phyloP scores from a whole-genome alignment of 2,113 vertebrate genomes.

The Helogale parvula region DNA sequence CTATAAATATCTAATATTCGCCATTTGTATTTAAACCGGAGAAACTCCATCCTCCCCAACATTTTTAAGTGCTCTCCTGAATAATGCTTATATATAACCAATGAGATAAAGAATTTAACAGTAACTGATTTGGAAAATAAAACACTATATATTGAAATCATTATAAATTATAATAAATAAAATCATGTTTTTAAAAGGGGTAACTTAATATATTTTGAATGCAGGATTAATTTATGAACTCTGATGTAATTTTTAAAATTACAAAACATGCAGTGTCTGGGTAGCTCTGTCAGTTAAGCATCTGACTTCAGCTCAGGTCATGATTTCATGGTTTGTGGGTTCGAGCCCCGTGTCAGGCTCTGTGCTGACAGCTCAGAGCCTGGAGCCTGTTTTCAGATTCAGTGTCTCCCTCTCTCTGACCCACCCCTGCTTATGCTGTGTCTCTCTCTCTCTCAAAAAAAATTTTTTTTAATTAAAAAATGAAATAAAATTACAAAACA shows the following conservation, averaged over 20 bases:
- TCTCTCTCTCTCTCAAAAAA: too few species aligned
- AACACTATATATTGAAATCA: background rate
- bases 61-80: background rate
- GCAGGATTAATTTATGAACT: background rate
- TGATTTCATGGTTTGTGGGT: too few species aligned
- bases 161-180: conserved; percentile 17
- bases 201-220: background rate
- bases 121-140: background rate
- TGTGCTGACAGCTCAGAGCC: too few species aligned
- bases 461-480: too few species aligned
- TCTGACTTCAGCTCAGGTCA: too few species aligned
- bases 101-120: background rate
- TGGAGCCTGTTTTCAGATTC: too few species aligned
- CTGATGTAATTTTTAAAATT: background rate
- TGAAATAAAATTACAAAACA: background rate
- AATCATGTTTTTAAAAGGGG: background rate
- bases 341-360: too few species aligned
- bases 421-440: too few species aligned
- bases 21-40: background rate
- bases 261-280: too few species aligned
- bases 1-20: background rate
- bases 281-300: too few species aligned
- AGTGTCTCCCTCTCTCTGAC: too few species aligned
- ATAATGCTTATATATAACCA: background rate
- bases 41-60: background rate